A percentile compares a stretch with the other conserved stretches of the same genome.
These are phyloP conservation scores for Coelinius sp. DNA, from an alignment of 2,888 invertebrate genomes.

Conservation along the genomic window DNA sequence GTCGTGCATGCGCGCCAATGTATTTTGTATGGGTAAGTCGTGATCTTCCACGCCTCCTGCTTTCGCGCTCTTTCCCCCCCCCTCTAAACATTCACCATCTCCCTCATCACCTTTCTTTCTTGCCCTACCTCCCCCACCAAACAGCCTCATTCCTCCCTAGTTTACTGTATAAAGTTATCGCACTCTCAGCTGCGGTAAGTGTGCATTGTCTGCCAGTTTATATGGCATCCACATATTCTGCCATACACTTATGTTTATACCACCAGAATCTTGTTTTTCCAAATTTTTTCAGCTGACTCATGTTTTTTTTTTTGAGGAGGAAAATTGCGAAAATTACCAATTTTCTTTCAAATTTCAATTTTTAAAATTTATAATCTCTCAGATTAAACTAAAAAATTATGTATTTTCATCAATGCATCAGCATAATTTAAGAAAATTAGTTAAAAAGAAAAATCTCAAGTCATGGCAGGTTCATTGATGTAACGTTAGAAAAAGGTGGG, in stretches of 20 bases:
- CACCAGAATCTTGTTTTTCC: not conserved
- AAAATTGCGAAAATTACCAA: no score
- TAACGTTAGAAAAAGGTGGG: not conserved
- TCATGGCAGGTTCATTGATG: constrained; percentile 11
- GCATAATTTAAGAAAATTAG: not conserved
- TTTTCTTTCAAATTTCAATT: no score
- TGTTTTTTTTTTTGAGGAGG: not conserved
- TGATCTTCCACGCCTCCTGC: constrained; percentile 64
- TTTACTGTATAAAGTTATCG: constrained; percentile 59
- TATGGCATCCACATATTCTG: not conserved
- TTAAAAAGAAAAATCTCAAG: not conserved
- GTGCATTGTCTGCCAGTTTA: constrained; percentile 58
- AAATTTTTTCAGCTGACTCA: not conserved
- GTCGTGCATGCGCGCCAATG: constrained; percentile 52
- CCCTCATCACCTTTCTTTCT: constrained; percentile 36
- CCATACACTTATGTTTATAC: not conserved
- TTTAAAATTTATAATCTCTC: no score
- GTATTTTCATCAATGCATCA: not conserved
- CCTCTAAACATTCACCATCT: constrained; percentile 36
- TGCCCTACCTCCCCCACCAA: constrained; percentile 33
- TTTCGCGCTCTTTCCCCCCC: constrained; percentile 44
- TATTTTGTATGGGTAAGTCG: constrained; percentile 64
- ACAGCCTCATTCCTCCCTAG: constrained; percentile 30
- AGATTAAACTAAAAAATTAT: no score
- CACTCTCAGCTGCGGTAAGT: constrained; percentile 56